Evolutionary conservation across 2,797 vertebrate species (phyloP), one percentile per base, ranked within the genome.

Genomic region (Loriculus beryllinus): DNA sequence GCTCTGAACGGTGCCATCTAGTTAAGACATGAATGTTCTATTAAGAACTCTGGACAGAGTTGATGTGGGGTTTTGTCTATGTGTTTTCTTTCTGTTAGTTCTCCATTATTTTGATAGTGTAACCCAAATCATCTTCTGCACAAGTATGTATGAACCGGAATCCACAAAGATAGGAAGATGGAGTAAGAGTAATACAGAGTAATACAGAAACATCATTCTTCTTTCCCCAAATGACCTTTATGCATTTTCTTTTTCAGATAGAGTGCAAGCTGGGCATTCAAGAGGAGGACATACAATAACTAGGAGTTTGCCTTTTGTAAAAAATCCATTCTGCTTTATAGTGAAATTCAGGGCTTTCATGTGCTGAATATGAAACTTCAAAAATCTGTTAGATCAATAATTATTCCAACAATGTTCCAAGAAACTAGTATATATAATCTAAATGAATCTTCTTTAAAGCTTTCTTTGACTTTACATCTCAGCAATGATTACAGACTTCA

Each of bases 281-380:
- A 39, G 37, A 9, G 18, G 10, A 39, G 10, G 37, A 12, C 26
- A 35, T 5, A 69, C 23, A 47, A 29, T 33, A 43, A 39, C 19
- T 35, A 28, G 15, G 39, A 67, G 7, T 65, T 45, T 64, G 68
- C 5, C 14, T 54, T 43, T 33, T 57, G 16, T 51, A 7, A 86
- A 76, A 75, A 47, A 26, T 5, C 12, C 19, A 12, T 29, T 79
- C n/a, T 56, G 28, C 17, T 5, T 60, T 85, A 25, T 1, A 15
- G 25, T 22, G 10, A 81, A 28, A 21, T 48, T 48, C 37, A 57
- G n/a, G 19, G 21, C 49, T 76, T 83, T 77, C 29, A 45, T 16
- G 23, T 28, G 7, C n/a, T 0, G 0, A 54, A 72, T 29, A 15
- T 23, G 48, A 84, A 85, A 45, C 23, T 80, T 69, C 2, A 52